These are phyloP conservation scores for Verasper variegatus DNA, from an alignment of 2,113 vertebrate species.

Conservation along the genomic window DNA sequence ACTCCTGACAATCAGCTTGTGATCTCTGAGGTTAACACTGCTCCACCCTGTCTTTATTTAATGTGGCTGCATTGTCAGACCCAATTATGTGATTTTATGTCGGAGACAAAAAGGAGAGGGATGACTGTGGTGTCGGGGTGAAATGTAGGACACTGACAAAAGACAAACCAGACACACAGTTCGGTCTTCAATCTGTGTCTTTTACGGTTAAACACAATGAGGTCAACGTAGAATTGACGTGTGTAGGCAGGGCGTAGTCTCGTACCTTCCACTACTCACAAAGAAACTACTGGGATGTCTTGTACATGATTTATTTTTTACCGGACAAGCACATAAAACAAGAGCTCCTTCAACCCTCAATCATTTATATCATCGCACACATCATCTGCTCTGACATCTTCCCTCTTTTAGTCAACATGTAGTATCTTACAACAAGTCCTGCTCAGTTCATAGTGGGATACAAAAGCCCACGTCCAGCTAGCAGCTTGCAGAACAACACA, in stretches of 20 bases:
- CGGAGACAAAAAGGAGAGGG: conserved; percentile 6
- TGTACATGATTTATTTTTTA: background rate
- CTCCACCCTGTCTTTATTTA: conserved; percentile 38
- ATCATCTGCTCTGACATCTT: too few species aligned
- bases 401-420: too few species aligned
- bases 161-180: background rate
- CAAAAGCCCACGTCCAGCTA: too few species aligned
- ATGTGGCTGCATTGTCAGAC: conserved; percentile 22
- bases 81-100: background rate
- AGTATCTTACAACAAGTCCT: too few species aligned
- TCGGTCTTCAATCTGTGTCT: background rate
- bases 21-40: conserved; percentile 29
- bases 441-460: too few species aligned
- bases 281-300: background rate
- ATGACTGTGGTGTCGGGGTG: conserved; percentile 13
- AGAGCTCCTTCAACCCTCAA: too few species aligned
- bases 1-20: conserved; percentile 2
- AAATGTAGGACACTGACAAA: conserved; percentile 19
- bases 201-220: background rate
- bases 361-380: too few species aligned
- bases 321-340: too few species aligned
- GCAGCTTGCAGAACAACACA: too few species aligned
- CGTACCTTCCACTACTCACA: too few species aligned
- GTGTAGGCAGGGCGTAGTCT: background rate
- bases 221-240: background rate